phyloP scores from a whole-genome alignment of 2,888 invertebrate species.

The Rhimphoctona megacephalus region DNA sequence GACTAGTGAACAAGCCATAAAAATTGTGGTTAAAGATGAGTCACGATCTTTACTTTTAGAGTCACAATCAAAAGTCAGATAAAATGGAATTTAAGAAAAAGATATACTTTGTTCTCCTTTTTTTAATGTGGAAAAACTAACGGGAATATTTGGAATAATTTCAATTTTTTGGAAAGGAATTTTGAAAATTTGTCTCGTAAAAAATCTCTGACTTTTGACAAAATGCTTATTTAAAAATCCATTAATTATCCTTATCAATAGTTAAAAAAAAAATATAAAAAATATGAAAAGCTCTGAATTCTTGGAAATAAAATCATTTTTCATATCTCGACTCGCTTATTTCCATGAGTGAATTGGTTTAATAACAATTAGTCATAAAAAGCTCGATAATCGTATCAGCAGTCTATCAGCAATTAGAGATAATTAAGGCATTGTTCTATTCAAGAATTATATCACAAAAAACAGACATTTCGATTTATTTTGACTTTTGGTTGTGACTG shows the following conservation, averaged over 20 bases:
- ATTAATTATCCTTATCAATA: not conserved
- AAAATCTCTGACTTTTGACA: not conserved
- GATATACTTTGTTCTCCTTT: not conserved
- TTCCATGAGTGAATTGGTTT: not conserved
- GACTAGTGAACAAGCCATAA: constrained; percentile 27
- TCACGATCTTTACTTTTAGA: constrained; percentile 17
- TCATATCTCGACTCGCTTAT: not conserved
- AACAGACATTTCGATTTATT: not conserved
- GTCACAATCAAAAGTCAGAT: constrained; percentile 24
- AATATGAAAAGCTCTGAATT: not conserved
- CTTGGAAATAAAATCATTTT: not conserved
- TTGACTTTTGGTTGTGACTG: constrained; percentile 2
- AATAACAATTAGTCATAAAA: not conserved
- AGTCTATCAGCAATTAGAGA: not conserved
- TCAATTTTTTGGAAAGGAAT: not conserved
- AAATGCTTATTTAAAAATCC: not conserved
- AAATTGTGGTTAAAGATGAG: not conserved
- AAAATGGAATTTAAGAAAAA: not conserved
- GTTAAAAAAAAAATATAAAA: not conserved
- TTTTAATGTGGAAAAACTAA: not conserved
- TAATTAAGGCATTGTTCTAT: not conserved
- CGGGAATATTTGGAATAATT: not conserved
- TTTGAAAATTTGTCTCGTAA: not conserved
- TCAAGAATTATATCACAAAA: not conserved
- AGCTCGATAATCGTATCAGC: not conserved